Conservation (phyloP, 2,797 vertebrate species). For the Alectoris magna region DNA sequence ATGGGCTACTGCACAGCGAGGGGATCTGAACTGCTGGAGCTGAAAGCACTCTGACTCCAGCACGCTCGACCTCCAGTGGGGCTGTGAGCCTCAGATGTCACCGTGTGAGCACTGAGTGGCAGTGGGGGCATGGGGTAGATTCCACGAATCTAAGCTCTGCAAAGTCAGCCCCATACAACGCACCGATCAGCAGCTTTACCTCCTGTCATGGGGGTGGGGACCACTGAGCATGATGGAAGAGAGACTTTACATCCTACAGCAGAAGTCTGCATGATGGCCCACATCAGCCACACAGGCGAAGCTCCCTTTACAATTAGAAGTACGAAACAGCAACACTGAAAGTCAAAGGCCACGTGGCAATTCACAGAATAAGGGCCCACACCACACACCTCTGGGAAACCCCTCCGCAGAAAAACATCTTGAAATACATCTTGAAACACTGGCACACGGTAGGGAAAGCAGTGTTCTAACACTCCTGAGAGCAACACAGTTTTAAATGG, state of each 20-base stretch:
- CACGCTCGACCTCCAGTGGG: conserved; percentile 36
- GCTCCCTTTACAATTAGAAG: background rate
- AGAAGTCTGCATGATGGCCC: background rate
- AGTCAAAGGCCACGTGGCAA: background rate
- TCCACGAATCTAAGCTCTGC: background rate
- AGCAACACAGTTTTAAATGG: background rate
- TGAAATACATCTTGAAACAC: background rate
- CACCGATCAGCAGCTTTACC: background rate
- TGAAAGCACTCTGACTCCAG: conserved; percentile 35
- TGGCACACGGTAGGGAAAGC: fast-evolving
- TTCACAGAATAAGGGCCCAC: background rate
- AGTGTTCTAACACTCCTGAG: fast-evolving
- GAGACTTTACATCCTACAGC: background rate
- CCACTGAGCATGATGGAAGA: background rate
- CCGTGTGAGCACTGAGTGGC: background rate
- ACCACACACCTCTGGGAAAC: background rate
- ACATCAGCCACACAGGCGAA: background rate
- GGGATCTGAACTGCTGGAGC: conserved; percentile 54
- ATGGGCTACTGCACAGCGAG: conserved; percentile 58
- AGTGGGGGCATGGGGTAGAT: background rate
- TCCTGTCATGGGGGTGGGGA: fast-evolving
- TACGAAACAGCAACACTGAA: background rate
- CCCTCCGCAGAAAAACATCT: background rate
- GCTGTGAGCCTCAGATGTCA: conserved; percentile 52
- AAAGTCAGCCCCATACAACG: background rate